Percentiles rank a stretch among this genome's conserved stretches.
phyloP scores from a whole-genome alignment of 2,797 vertebrate species.

The Halcyon chelicuti region DNA sequence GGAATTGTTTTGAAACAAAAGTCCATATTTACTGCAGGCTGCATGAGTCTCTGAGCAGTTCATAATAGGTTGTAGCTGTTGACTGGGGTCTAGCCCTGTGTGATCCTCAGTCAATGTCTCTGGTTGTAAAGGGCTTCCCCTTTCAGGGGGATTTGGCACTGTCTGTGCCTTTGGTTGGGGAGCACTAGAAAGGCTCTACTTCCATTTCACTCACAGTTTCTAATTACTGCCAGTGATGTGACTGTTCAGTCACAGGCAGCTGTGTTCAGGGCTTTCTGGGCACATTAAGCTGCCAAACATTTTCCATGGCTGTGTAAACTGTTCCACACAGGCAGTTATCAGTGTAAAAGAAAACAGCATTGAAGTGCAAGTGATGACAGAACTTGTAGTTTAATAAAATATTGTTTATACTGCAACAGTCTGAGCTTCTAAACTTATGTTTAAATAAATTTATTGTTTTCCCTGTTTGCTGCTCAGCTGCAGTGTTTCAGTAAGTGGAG shows the following conservation, averaged over 20 bases:
- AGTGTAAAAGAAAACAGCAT: background rate
- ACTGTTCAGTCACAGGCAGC: background rate
- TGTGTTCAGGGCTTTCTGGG: background rate
- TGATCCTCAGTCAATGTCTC: background rate
- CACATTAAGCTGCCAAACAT: background rate
- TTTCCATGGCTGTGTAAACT: background rate
- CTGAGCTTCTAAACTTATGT: background rate
- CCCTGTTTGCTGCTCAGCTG: background rate
- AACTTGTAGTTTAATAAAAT: background rate
- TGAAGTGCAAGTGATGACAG: background rate
- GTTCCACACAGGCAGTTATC: background rate
- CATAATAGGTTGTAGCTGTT: background rate
- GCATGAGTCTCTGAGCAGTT: background rate
- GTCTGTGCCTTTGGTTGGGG: background rate
- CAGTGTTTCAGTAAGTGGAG: background rate
- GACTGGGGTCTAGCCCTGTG: background rate
- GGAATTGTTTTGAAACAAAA: background rate
- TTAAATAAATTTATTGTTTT: background rate
- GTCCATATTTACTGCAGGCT: background rate
- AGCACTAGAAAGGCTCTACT: background rate
- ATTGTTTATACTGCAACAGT: background rate
- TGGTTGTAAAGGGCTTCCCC: background rate
- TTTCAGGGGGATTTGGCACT: background rate
- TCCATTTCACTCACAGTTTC: background rate
- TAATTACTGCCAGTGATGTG: background rate